These are phyloP conservation scores for Myiothlypis chrysogaster DNA, from an alignment of 2,797 vertebrate species.

Conservation along the genomic window DNA sequence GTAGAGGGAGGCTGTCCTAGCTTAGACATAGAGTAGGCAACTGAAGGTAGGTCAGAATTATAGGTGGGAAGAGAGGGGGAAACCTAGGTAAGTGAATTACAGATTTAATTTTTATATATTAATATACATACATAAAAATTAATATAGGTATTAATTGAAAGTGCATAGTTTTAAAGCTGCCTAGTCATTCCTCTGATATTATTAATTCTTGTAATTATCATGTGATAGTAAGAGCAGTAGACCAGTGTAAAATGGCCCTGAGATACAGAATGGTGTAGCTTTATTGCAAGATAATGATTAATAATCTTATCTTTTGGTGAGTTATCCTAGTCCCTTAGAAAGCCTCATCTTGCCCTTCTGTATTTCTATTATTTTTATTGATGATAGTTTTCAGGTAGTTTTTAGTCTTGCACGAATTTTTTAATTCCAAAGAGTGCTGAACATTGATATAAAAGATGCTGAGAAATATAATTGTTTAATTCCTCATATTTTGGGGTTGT, in stretches of 20 bases:
- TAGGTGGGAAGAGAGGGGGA: neutral
- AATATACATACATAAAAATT: neutral
- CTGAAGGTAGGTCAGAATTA: neutral
- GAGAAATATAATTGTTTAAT: neutral
- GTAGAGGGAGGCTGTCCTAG: neutral
- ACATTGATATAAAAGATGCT: neutral
- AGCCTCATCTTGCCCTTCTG: neutral
- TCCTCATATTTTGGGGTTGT: neutral
- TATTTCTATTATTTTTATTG: neutral
- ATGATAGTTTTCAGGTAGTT: neutral
- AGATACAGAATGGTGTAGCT: neutral
- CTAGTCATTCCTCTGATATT: neutral
- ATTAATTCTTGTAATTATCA: slow-evolving; percentile 5
- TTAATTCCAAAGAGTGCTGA: neutral
- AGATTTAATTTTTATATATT: neutral
- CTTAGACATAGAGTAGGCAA: neutral
- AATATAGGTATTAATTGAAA: neutral
- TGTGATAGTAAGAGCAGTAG: neutral
- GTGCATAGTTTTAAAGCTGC: neutral
- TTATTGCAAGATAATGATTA: slow-evolving; percentile 1
- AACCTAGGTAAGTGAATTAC: neutral
- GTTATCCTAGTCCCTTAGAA: neutral
- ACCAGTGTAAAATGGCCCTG: neutral
- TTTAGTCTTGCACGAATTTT: neutral
- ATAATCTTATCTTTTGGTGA: neutral